These are phyloP conservation scores for Steinernema khuongi DNA, from an alignment of 1,140 invertebrate genomes.

Conservation along the genomic window DNA sequence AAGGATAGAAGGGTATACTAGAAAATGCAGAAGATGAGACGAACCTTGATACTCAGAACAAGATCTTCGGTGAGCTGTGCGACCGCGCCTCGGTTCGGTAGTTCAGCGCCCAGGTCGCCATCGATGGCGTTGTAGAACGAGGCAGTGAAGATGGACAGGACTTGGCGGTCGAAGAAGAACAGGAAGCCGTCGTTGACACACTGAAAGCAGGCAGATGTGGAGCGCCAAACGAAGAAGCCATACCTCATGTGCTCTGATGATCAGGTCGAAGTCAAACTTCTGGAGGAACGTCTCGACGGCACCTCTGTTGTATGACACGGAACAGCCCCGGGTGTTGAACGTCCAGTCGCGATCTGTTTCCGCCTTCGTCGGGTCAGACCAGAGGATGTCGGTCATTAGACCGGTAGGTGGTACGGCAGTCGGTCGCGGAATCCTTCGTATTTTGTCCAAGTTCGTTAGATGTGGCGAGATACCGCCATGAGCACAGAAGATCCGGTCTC, in stretches of 20 bases:
- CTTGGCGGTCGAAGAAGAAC: neutral
- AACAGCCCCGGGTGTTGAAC: neutral
- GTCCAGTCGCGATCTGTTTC: neutral
- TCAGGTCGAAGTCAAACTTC: neutral
- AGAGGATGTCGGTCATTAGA: neutral
- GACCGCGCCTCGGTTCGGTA: neutral
- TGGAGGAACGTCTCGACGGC: neutral
- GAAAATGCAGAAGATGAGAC: neutral
- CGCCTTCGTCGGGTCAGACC: neutral
- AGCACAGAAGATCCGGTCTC: slow-evolving; percentile 77
- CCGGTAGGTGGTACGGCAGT: neutral
- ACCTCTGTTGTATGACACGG: neutral
- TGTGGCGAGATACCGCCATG: slow-evolving; percentile 65
- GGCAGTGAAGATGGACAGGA: neutral
- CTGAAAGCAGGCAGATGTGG: neutral
- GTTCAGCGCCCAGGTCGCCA: neutral
- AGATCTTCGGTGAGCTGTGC: neutral
- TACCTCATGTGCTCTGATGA: neutral
- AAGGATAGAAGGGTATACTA: neutral
- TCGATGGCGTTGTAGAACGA: neutral
- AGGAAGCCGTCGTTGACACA: neutral
- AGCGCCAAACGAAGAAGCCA: neutral
- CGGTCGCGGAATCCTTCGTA: neutral
- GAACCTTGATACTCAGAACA: neutral
- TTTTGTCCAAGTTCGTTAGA: neutral